Base-by-base conservation (phyloP, 2,888 invertebrate genomes). In the Epinotia demarniana region DNA sequence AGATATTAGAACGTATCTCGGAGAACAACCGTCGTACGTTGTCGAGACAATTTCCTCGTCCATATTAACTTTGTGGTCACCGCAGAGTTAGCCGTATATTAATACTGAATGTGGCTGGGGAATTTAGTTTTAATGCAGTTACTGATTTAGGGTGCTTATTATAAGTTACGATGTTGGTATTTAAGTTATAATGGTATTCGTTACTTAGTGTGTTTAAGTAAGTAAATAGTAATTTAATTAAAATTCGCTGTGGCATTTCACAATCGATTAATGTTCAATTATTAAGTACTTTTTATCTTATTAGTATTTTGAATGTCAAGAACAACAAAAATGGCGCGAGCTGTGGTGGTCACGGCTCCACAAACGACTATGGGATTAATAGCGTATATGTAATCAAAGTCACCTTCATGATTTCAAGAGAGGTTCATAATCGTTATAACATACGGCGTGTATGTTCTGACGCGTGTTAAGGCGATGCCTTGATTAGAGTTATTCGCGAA, bases 1-100 rank as follows among this genome's bases (percentile, higher is more conserved):
- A 86, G 53, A 76, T 89, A 23, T 82, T 82, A 77, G 80, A 86
- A 0, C 83, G 84, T 2, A 73, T 87, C 49, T 83, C 84, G 49
- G 79, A 77, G 8, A 49, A 62, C n/a, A 46, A 71, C 75, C 53
- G 55, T 46, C 73, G 69, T 70, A 4, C 58, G 55, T 60, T 64
- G 12, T 73, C 53, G 18, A 27, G 33, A 19, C 12, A 57, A 60
- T 18, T 64, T 49, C 23, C 27, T 53, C 53, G 66, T 46, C 9
- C 9, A 63, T 3, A 43, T 8, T 19, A 43, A 63, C 16, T n/a
- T n/a, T 49, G 49, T 12, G 1, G 53, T n/a, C 53, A n/a, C 53
- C n/a, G n/a, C 53, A 53, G 53, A n/a, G n/a, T 46, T 13, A 16
- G 12, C 49, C 49, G 5, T 49, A 16, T 5, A 49, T 49, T 16